Conservation (phyloP, 2,113 vertebrate genomes). For the Heteronetta atricapilla region DNA sequence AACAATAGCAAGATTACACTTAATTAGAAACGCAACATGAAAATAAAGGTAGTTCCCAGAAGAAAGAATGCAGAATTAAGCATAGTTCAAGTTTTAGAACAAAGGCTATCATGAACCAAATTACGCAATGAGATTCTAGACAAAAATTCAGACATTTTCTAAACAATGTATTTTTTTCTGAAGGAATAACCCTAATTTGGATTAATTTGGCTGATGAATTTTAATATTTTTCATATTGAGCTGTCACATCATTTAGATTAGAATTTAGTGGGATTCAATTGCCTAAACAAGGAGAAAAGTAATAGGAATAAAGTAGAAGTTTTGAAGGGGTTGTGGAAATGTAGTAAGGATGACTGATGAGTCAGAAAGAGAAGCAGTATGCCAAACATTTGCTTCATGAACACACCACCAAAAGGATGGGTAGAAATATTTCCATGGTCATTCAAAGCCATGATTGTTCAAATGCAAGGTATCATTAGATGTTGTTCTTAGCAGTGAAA, state of each 20-base stretch:
- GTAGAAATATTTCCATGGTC: not conserved
- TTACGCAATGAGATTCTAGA: not conserved
- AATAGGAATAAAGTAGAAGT: too few relatives aligned
- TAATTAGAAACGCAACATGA: not conserved
- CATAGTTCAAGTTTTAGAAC: not conserved
- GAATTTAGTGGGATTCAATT: not conserved
- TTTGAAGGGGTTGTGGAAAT: not conserved
- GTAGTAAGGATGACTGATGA: not conserved
- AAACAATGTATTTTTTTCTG: not conserved
- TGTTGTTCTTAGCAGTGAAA: slow-evolving; percentile 12
- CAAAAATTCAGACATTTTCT: not conserved
- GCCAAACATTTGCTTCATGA: not conserved
- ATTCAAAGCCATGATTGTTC: slow-evolving; percentile 4
- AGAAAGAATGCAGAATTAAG: not conserved
- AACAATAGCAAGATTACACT: not conserved
- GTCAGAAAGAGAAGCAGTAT: not conserved
- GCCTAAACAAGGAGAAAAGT: not conserved
- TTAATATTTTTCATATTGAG: not conserved
- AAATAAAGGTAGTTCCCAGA: not conserved
- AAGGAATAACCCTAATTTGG: not conserved
- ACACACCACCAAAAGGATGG: not conserved
- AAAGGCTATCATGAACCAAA: not conserved
- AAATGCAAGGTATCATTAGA: not conserved
- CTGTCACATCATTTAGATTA: not conserved
- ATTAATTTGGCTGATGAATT: not conserved